Base-by-base conservation (phyloP, 2,113 vertebrate genomes). In the Tricholaema leucomelas region DNA sequence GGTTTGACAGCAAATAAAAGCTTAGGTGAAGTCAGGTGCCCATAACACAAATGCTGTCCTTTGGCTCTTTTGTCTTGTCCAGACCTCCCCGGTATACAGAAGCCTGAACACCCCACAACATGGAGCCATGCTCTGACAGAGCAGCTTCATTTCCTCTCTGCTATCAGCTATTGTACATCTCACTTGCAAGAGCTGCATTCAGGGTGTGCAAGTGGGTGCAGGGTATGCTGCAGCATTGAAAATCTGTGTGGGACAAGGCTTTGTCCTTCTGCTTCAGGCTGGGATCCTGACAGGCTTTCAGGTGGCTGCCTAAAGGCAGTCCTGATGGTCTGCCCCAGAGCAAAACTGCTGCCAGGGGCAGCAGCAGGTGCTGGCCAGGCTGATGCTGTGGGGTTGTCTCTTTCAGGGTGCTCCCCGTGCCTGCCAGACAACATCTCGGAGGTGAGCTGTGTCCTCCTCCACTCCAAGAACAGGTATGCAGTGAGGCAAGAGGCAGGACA, bases 401-500 rank as follows among this genome's bases (percentile, higher is more conserved):
- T 91, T 87, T 0, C 65, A 94, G 96, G 84, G 56, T 35, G 19
- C 72, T 71, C 85, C 87, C 60, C 76, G n/a, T 8, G 71, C 76
- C 50, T 21, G 58, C 65, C 71, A 73, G 73, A 81, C 90, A 33
- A 88, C 58, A 1, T 87, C 91, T 54, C 70, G 75, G 87, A 86
- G 94, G 86, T 95, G 94, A 95, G 61, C 18, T 67, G 65, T 15
- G 1, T 25, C 87, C 55, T 87, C 20, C 74, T 38, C 52, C 66
- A 21, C 75, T 17, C 87, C 66, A 21, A 10, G 42, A 66, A 71
- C 42, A 20, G 2, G 8, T 27, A 69, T 67, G n/a, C 30, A 27
- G 58, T 20, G 80, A 52, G 85, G 55, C 88, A 67, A 86, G 77
- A 82, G 75, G 74, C 73, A 92, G 71, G 93, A 70, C 1, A 48